Base-by-base conservation (phyloP, 2,113 vertebrate species). In the Chloroceryle aenea region DNA sequence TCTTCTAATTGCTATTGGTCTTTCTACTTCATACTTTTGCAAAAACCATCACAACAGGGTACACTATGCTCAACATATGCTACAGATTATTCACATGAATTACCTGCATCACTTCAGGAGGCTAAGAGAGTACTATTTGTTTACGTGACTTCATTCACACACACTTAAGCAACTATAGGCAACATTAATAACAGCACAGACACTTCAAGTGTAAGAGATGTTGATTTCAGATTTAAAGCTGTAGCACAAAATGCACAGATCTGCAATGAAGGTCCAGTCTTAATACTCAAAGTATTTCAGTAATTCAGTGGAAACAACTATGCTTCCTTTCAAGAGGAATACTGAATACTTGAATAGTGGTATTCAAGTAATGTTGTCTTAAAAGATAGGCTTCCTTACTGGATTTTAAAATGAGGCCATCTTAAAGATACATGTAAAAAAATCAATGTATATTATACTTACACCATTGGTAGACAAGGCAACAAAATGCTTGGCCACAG, bases 381-480 rank as follows among this genome's bases (percentile, higher is more conserved):
- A 22, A 66, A 81, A 66, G 8, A 52, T 2, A 77, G 22, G 2
- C 32, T 89, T 72, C 22, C 30, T 64, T 45, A 62, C 4, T 29
- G 8, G 21, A 67, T 36, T 78, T 77, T 61, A 48, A 77, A 40
- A 29, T 34, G 8, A 64, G 8, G 10, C 8, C 22, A 47, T 14
- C 32, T 76, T 53, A 84, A 79, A 85, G 10, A 12, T 58, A 69
- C 8, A 62, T 2, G 42, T 9, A 16, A 53, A 68, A 61, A 36
- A 61, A 13, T 25, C 56, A 56, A 47, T 8, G 56, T 58, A 45
- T 36, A 29, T 61, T 74, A 34, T 91, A 99, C 99, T 99, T 85
- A 99, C 99, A 34, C 97, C 98, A 80, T 99, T 99, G 93, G 99
- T 99, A 76, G 99, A 99, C 83, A 99, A 98, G n/a, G 99, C 99